Evolutionary conservation across 2,113 vertebrate genomes (phyloP), one percentile per base, ranked within the genome.

Genomic region (Trematomus loennbergii): DNA sequence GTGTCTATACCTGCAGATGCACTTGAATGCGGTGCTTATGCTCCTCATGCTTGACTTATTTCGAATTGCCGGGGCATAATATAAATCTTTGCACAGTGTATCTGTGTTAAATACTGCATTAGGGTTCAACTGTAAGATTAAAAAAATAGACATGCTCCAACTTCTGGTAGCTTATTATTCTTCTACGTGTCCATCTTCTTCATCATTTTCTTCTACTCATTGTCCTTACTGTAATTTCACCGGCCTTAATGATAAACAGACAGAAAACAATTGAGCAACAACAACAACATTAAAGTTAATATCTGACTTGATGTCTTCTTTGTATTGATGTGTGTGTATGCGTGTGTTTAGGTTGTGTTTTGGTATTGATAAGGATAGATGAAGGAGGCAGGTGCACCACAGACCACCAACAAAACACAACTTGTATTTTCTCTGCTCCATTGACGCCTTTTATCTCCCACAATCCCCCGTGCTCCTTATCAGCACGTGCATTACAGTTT

Each of bases 381-480:
- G 79, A 66, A 79, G n/a, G 53, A 57, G 65, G 20, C 43, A 48
- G 63, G 20, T 80, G 59, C n/a, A 59, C 68, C 57, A 9, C 73
- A 73, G 75, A 46, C 45, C 62, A 40, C 49, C 12, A 40, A 53
- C 33, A 81, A 78, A 78, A 88, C 61, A 82, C 29, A 73, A 46
- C 59, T 72, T 62, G 49, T 60, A n/a, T 79, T 72, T 74, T 57
- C 65, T 64, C 45, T 72, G 4, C 55, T 61, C 72, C 17, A 57
- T 2, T 62, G 40, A 67, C 61, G 25, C 54, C 57, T 78, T 80
- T 80, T 55, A 83, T 77, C 74, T 64, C 36, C 16, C 20, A n/a
- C n/a, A 72, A 61, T 57, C 48, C 69, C 60, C 73, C 2, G 36
- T 68, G 53, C 78, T 58, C 33, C 67, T 82, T 79, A 78, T 87